Base-by-base conservation (phyloP, 2,113 vertebrate species). In the Corydoras maculifer region DNA sequence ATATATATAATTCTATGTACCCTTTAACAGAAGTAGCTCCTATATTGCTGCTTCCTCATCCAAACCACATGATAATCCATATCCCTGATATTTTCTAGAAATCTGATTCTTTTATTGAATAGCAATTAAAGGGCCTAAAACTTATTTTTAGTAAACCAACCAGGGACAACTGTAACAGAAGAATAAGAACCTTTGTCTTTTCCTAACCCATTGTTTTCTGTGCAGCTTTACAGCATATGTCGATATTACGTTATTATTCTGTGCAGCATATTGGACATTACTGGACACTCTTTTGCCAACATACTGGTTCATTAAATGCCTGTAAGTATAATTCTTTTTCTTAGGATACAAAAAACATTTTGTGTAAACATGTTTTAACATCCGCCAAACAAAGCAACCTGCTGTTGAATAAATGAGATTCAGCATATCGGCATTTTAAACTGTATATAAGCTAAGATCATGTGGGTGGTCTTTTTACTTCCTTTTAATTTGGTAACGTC, bases 51-150 rank as follows among this genome's bases (percentile, higher is more conserved):
- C 51, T 53, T 53, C 35, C 35, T 43, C 35, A 43, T 43, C 31
- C 8, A 31, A 18, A 9, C 70, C 10, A 58, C 55, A 59, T 43
- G 62, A 51, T 35, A 48, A 10, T 2, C 25, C 13, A 57, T n/a
- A 32, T 61, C 53, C 31, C 15, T 67, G 64, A 73, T 61, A 73
- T 60, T 67, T 4, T 4, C 29, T 55, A 30, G 58, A 61, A 30
- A 67, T 62, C 12, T 67, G 64, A 67, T 62, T 58, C 49, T 67
- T 53, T 8, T 31, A 51, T 73, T 50, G 48, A 73, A 67, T 7
- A 55, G 64, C 35, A 64, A 60, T 25, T 31, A 25, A 11, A 51
- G 61, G 60, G 64, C 9, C 29, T 73, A 58, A 73, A 67, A 73
- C 57, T 58, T 55, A 65, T 60, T 11, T 31, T 29, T 4, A 67